Conservation (phyloP, 2,797 vertebrate species). For the Allobates femoralis region DNA sequence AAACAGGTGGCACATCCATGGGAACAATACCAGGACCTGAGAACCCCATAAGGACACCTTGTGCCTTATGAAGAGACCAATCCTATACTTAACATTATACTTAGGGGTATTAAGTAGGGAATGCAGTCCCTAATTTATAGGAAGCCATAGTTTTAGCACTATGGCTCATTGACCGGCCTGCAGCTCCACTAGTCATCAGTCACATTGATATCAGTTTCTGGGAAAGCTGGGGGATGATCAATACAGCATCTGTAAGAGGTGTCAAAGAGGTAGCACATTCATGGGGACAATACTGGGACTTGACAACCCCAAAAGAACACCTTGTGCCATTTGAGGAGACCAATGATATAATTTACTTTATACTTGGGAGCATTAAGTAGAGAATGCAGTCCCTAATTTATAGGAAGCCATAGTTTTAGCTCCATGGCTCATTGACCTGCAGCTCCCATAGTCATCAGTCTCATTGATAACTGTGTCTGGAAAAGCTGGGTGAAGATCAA, state of each 20-base stretch:
- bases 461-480: neutral
- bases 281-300: no score
- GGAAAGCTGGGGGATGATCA: neutral
- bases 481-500: neutral
- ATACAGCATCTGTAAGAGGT: no score
- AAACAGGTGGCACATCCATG: neutral
- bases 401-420: no score
- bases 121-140: neutral
- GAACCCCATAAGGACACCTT: neutral
- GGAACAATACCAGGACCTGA: neutral
- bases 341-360: no score
- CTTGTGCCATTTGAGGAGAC: no score
- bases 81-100: neutral
- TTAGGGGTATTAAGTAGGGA: no score
- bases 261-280: no score
- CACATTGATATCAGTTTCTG: neutral
- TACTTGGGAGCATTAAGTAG: no score
- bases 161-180: neutral
- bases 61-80: neutral
- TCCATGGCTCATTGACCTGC: neutral
- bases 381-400: no score
- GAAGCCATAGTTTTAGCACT: neutral
- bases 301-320: no score
- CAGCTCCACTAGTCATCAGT: neutral
- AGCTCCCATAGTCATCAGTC: neutral